Conservation (phyloP, 2,113 vertebrate genomes). For the Cavia porcellus region DNA sequence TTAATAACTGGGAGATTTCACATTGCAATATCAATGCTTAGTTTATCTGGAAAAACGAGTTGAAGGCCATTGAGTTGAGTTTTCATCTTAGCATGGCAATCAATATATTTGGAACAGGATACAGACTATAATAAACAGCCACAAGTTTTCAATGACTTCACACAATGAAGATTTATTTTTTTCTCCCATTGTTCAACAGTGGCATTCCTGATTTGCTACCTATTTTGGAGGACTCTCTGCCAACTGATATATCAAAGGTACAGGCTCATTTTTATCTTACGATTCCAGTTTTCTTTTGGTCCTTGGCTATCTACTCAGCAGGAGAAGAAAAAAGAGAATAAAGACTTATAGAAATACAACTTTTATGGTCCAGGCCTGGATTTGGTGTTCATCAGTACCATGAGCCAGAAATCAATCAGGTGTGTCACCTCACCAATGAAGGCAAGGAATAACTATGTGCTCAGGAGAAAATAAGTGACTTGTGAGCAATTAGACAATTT, state of each 20-base stretch:
- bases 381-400: not conserved
- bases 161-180: not conserved
- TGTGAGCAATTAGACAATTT: not conserved
- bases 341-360: not conserved
- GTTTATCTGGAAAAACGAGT: not conserved
- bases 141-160: not conserved
- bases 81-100: not conserved
- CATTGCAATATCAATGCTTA: not conserved
- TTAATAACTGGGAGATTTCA: not conserved
- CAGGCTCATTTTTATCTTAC: not conserved
- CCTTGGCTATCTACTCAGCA: not conserved
- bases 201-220: not conserved
- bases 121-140: constrained; percentile 9
- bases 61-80: not conserved
- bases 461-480: not conserved
- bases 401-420: not conserved
- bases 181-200: not conserved
- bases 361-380: not conserved
- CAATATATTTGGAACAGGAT: not conserved
- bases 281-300: not conserved
- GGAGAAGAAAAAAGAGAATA: not conserved
- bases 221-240: not conserved
- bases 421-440: not conserved
- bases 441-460: not conserved
- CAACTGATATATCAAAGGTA: not conserved